Percentiles rank a stretch among this genome's conserved stretches.
phyloP scores from a whole-genome alignment of 64 coral and sea anemone species.

The Orbicella faveolata region DNA sequence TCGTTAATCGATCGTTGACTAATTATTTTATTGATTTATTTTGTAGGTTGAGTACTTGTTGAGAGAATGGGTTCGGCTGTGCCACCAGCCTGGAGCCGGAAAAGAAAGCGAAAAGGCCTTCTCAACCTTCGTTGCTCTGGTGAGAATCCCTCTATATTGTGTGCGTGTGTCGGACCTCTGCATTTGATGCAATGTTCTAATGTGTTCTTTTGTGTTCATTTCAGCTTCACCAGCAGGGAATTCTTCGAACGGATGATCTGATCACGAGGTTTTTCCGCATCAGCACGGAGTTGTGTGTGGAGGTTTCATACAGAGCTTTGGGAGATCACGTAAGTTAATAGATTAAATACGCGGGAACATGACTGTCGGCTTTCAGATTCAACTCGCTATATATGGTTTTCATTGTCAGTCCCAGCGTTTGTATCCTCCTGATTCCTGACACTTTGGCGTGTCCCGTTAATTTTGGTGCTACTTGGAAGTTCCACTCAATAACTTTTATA shows the following conservation, averaged over 20 bases:
- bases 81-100: slow-evolving; percentile 95
- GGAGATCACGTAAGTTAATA: slow-evolving; percentile 81
- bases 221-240: slow-evolving; percentile 96
- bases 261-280: slow-evolving; percentile 99
- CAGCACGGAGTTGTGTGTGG: slow-evolving; percentile 94
- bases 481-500: no score
- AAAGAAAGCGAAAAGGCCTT: slow-evolving; percentile 99
- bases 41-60: slow-evolving; percentile 95
- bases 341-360: background rate
- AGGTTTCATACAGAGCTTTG: slow-evolving; percentile 84
- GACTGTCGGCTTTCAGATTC: no score
- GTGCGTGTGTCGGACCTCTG: no score
- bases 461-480: background rate
- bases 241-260: slow-evolving; percentile 93
- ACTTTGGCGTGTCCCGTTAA: background rate
- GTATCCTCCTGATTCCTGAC: background rate
- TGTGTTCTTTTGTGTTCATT: slow-evolving; percentile 14
- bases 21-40: background rate
- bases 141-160: slow-evolving; percentile 34
- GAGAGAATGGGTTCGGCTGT: slow-evolving; percentile 95
- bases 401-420: no score
- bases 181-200: background rate
- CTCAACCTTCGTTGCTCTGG: slow-evolving; percentile 92
- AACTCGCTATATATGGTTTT: no score
- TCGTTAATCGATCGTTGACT: background rate